These are phyloP conservation scores for Hyles euphorbiae DNA, from an alignment of 1,140 invertebrate species.

Conservation along the genomic window DNA sequence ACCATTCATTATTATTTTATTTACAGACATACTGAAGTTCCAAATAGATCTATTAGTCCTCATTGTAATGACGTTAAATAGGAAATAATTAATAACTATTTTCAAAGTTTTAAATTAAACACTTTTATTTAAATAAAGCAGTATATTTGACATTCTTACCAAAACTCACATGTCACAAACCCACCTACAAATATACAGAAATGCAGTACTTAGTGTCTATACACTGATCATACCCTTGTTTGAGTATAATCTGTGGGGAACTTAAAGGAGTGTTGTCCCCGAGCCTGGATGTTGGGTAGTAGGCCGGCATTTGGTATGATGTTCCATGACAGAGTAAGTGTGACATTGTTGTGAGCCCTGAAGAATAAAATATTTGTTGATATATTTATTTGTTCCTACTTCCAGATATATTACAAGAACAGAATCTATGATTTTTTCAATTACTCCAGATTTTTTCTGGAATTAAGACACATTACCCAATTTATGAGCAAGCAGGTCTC, in stretches of 20 bases:
- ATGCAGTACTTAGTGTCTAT: conserved; percentile 11
- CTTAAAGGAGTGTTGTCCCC: conserved; percentile 89
- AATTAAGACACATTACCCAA: too few species aligned
- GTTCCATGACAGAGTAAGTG: conserved; percentile 96
- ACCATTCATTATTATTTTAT: background rate
- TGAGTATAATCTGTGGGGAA: conserved; percentile 94
- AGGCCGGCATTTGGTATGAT: conserved; percentile 98
- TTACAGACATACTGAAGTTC: too few species aligned
- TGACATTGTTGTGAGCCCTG: conserved; percentile 95
- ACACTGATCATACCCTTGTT: conserved; percentile 80
- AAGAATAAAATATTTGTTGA: conserved; percentile 59
- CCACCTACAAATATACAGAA: conserved; percentile 24
- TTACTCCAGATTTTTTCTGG: too few species aligned
- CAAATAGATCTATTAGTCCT: background rate
- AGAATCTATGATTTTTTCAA: too few species aligned
- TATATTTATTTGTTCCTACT: background rate
- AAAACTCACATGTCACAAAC: conserved; percentile 3
- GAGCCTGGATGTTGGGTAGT: conserved; percentile 89
- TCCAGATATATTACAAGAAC: too few species aligned
- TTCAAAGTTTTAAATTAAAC: background rate
- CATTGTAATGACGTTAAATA: background rate
- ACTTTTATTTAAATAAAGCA: conserved; percentile 32
- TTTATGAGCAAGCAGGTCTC: too few species aligned
- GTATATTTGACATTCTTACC: conserved; percentile 40
- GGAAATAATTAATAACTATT: background rate